phyloP scores from a whole-genome alignment of 2,113 vertebrate species.

The Dicrurus megarhynchus region DNA sequence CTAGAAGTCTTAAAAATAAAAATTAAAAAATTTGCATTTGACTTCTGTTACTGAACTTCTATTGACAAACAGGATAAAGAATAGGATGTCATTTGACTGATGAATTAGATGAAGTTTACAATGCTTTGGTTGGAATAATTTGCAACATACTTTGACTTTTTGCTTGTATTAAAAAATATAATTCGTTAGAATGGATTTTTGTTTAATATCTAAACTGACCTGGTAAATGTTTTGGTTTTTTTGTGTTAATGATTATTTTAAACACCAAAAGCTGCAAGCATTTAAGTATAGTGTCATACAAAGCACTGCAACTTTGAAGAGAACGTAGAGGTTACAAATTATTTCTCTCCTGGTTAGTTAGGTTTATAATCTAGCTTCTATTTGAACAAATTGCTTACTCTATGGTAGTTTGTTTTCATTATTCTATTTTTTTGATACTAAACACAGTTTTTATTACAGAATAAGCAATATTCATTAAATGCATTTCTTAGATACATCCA shows the following conservation, averaged over 20 bases:
- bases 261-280: not conserved
- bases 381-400: not conserved
- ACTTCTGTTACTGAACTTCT: not conserved
- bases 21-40: not conserved
- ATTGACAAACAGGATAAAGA: not conserved
- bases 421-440: not conserved
- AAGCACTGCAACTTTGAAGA: not conserved
- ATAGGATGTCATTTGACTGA: not conserved
- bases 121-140: not conserved
- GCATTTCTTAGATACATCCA: constrained; percentile 2
- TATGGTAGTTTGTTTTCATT: not conserved
- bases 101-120: not conserved
- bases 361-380: not conserved
- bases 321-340: not conserved
- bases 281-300: not conserved
- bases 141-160: not conserved
- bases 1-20: not conserved
- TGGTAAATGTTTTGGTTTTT: not conserved
- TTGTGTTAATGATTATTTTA: not conserved
- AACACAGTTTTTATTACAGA: constrained; percentile 30
- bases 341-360: not conserved
- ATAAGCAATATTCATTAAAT: constrained; percentile 30
- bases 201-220: not conserved
- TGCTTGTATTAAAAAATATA: not conserved
- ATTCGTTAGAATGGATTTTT: not conserved